Conservation (phyloP, 2,113 vertebrate genomes). For the Elachura formosa region DNA sequence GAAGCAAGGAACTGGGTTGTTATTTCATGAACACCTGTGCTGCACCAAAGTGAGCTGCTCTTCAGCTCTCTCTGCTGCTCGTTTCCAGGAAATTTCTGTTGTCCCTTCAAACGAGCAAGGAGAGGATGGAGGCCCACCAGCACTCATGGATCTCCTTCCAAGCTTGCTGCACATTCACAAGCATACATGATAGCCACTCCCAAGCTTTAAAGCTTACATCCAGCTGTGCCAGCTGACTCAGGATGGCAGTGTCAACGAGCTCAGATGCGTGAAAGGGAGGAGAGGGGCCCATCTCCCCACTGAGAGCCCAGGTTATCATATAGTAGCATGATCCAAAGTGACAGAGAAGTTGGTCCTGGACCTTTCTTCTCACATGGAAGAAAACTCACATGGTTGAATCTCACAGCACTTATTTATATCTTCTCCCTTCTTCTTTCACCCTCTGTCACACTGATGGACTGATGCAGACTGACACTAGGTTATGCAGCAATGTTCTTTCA, state of each 20-base stretch:
- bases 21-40: background rate
- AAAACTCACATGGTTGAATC: background rate
- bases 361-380: background rate
- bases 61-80: background rate
- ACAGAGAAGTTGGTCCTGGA: background rate
- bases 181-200: background rate
- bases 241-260: background rate
- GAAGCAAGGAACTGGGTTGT: background rate
- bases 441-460: background rate
- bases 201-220: background rate
- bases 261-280: background rate
- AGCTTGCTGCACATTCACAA: background rate
- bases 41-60: background rate
- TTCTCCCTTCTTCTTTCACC: background rate
- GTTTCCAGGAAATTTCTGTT: background rate
- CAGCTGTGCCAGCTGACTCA: background rate
- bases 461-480: background rate
- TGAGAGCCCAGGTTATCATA: background rate
- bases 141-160: background rate
- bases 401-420: background rate
- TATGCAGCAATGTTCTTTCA: background rate
- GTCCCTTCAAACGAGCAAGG: background rate
- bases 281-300: background rate
- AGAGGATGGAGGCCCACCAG: background rate
- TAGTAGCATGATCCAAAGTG: background rate